Percentiles rank a stretch among this genome's conserved stretches.
These are phyloP conservation scores for Leucopsar rothschildi DNA, from an alignment of 2,113 vertebrate genomes.

Conservation along the genomic window DNA sequence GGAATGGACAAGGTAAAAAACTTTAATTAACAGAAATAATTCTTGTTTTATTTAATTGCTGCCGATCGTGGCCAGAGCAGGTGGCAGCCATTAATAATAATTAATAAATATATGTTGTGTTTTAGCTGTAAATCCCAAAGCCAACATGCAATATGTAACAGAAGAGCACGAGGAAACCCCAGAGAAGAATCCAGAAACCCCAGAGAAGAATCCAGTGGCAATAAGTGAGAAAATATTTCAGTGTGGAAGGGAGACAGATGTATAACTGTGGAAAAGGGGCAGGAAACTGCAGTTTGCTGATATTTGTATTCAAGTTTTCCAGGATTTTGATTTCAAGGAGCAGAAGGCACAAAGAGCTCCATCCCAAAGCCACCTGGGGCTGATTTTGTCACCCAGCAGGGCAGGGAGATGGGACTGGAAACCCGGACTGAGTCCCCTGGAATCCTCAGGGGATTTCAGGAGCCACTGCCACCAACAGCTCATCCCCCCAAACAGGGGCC, in stretches of 20 bases:
- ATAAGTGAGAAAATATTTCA: not conserved
- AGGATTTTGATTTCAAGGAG: not conserved
- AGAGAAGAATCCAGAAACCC: not conserved
- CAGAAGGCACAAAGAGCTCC: not conserved
- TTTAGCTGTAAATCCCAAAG: slow-evolving; percentile 69
- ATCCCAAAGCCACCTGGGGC: not conserved
- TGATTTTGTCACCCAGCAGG: not conserved
- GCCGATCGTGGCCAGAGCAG: not conserved
- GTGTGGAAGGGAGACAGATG: slow-evolving; percentile 37
- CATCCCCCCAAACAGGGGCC: not conserved
- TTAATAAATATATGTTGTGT: not conserved
- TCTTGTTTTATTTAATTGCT: not conserved
- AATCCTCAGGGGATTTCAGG: not conserved
- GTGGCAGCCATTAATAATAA: no score
- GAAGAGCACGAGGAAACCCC: not conserved
- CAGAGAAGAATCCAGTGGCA: not conserved
- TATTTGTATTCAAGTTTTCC: fast-evolving
- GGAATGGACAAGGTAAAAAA: slow-evolving; percentile 69
- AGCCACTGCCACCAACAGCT: not conserved
- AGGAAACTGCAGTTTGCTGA: not conserved
- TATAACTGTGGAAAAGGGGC: not conserved
- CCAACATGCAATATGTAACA: slow-evolving; percentile 70
- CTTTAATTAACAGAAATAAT: not conserved
- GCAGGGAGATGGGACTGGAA: not conserved
- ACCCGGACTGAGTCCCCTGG: not conserved